These are phyloP conservation scores for Himalopsyche phryganea DNA, from an alignment of 1,140 invertebrate genomes.

Conservation along the genomic window DNA sequence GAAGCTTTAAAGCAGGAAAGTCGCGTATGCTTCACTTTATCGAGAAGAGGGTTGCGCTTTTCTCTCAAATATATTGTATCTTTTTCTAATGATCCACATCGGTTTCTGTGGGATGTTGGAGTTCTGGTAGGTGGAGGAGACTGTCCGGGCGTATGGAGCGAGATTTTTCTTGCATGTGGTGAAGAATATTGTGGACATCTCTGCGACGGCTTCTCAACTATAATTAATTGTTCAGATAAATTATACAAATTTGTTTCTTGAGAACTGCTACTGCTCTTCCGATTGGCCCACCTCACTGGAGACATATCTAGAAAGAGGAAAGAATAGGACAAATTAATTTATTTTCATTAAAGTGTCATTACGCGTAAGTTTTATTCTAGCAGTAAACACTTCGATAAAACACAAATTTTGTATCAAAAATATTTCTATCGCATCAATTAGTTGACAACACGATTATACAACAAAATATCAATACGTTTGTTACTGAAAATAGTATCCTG, in stretches of 20 bases:
- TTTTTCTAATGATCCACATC: conserved; percentile 51
- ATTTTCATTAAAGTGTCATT: too few species aligned
- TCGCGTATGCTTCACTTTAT: conserved; percentile 67
- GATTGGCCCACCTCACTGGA: conserved; percentile 60
- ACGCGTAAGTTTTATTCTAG: too few species aligned
- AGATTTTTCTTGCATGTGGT: conserved; percentile 45
- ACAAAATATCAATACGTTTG: too few species aligned
- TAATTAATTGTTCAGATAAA: conserved; percentile 56
- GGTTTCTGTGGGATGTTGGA: conserved; percentile 36
- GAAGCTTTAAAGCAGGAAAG: conserved; percentile 64
- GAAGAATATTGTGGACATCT: conserved; percentile 42
- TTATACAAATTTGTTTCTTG: conserved; percentile 67
- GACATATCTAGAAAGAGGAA: conserved; percentile 60
- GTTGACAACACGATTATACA: too few species aligned
- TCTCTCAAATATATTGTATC: conserved; percentile 52
- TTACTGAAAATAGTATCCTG: too few species aligned
- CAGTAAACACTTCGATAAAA: too few species aligned
- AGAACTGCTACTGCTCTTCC: conserved; percentile 64
- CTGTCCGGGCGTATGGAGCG: conserved; percentile 45
- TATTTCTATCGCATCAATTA: too few species aligned
- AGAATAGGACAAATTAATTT: too few species aligned
- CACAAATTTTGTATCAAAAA: too few species aligned
- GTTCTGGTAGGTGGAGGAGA: conserved; percentile 43
- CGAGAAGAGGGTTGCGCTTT: conserved; percentile 65
- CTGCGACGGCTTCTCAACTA: conserved; percentile 53